phyloP scores from a whole-genome alignment of 2,113 vertebrate genomes.

The Chaetops frenatus region DNA sequence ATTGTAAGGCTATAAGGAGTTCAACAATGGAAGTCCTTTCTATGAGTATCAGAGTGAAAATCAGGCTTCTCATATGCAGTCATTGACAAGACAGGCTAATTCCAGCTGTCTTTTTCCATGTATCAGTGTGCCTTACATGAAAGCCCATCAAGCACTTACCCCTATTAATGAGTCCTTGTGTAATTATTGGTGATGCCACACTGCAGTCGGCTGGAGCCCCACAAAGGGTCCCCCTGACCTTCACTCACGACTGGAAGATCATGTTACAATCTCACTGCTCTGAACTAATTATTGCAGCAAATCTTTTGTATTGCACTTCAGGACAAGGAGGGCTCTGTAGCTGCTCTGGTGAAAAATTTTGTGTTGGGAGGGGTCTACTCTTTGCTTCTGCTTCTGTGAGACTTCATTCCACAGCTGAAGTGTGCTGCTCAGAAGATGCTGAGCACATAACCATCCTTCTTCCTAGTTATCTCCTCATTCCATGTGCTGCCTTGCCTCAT shows the following conservation, averaged over 20 bases:
- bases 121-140: not conserved
- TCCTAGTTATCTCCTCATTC: not conserved
- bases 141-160: not conserved
- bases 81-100: not conserved
- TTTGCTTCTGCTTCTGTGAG: not conserved
- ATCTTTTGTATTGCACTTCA: not conserved
- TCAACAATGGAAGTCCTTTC: not conserved
- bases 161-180: not conserved
- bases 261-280: not conserved
- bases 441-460: not conserved
- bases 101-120: not conserved
- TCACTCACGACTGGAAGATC: not conserved
- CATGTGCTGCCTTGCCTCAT: not conserved
- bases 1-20: not conserved
- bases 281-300: not conserved
- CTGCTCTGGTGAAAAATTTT: not conserved
- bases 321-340: not conserved
- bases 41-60: not conserved
- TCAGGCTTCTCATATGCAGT: not conserved
- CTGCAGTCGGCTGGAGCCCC: not conserved
- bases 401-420: not conserved
- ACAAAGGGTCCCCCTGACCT: not conserved
- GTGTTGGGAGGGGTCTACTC: not conserved
- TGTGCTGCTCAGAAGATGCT: not conserved
- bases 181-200: not conserved